Base-by-base conservation (phyloP, 2,113 vertebrate species). In the Cyanoderma ruficeps region DNA sequence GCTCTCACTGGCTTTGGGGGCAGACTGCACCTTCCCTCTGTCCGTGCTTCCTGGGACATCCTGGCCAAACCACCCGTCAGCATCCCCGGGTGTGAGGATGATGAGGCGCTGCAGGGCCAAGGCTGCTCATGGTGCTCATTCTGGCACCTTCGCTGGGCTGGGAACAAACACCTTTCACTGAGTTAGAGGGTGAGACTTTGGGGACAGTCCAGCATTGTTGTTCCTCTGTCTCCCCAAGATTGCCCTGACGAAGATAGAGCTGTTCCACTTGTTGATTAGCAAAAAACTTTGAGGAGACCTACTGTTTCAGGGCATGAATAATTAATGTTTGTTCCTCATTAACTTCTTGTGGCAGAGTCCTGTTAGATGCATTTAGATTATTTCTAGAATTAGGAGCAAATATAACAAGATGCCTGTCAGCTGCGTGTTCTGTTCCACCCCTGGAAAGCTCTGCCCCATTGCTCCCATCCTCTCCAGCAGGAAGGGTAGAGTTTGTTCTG, bases 201-300 rank as follows among this genome's bases (percentile, higher is more conserved):
- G 82, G 57, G 46, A 22, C 52, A 37, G 81, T 28, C 28, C 57
- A 42, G 30, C 3, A 0, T 4, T 0, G 2, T 3, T 37, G 53
- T 15, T 81, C 84, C 57, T 65, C 52, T 93, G 65, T 56, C 24
- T 91, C 86, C 86, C 91, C 75, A 85, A 1, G 83, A 86, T 2
- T 42, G 79, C 88, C 95, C 96, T 94, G 94, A 77, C 69, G 39
- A 89, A 95, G 93, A 95, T 92, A 86, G 93, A 96, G 96, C 96
- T 97, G 95, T 96, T 97, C 69, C 83, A 97, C 97, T 97, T 97
- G 97, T 97, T 98, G 97, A 98, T 98, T 97, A 98, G 97, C 96
- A 97, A 96, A 97, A 97, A 97, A 93, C 97, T 97, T 96, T 97
- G 97, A 96, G 97, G 95, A 97, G 97, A 92, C 94, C 97, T 98